Conservation (phyloP, 1,140 invertebrate genomes). For the Coenobita brevimanus region DNA sequence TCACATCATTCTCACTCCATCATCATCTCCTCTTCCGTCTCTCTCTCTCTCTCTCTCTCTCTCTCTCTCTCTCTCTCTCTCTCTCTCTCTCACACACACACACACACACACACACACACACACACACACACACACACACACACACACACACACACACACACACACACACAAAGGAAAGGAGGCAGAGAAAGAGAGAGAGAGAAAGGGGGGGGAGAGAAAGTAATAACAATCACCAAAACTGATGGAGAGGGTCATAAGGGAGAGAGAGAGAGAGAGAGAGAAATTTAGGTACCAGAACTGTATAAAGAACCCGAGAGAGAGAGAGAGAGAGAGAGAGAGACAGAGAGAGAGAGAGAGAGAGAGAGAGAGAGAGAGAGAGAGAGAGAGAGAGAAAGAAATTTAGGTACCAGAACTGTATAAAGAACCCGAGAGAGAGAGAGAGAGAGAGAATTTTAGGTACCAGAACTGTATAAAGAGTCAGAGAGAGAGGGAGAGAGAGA, state of each 20-base stretch:
- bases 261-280: too few relatives aligned
- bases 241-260: too few relatives aligned
- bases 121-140: neutral
- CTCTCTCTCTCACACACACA: neutral
- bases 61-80: neutral
- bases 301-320: too few relatives aligned
- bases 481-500: neutral
- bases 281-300: too few relatives aligned
- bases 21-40: neutral
- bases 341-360: neutral
- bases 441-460: neutral
- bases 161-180: too few relatives aligned
- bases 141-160: neutral
- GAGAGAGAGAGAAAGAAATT: neutral
- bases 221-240: too few relatives aligned
- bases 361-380: neutral
- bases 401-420: neutral
- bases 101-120: neutral
- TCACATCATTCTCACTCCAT: neutral
- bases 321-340: too few relatives aligned
- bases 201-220: too few relatives aligned
- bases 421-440: too few relatives aligned
- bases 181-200: neutral
- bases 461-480: too few relatives aligned
- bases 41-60: too few relatives aligned